Base-by-base conservation (phyloP, 2,888 invertebrate genomes). In the Nemoura dubitans region DNA sequence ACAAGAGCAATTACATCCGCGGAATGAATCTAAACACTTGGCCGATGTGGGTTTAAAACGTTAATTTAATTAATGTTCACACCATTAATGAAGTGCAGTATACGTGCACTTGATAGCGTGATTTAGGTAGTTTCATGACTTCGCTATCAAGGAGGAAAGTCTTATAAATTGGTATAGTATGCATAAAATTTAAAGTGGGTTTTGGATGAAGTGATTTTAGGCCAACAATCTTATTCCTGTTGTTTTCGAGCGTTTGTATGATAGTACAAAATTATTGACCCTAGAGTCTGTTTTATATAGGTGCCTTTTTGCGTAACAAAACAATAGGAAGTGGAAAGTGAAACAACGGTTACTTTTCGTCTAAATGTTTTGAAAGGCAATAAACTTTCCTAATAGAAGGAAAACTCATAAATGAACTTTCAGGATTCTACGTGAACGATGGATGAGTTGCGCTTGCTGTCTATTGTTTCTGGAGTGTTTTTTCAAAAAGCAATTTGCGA, bases 261-360 rank as follows among this genome's bases (percentile, higher is more conserved):
- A 21, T 59, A 10, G 2, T 59, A 59, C 59, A 6, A 10, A 36
- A 36, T 36, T 36, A 1, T 59, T 59, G 59, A 14, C 21, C 59
- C 2, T 59, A 59, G 14, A 59, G 16, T 10, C 59, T 16, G 59
- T 59, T 59, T 59, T 59, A 10, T 59, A 1, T 36, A 36, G 6
- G 10, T 59, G 59, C 59, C 59, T 59, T 59, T 59, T 59, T 59
- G 59, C 14, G 59, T 16, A 59, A 59, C 16, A 59, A n/a, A 21
- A 59, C 59, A 59, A 59, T 59, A 59, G 59, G 59, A 59, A 59
- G 59, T 59, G 59, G 59, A 59, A 59, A 59, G 59, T 59, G 59
- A 59, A 59, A 59, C 59, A 59, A 14, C 59, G 14, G 59, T 59
- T 59, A 59, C 59, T 1, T 59, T 59, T 59, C 59, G 59, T 59